Evolutionary conservation across 2,113 vertebrate genomes (phyloP), one percentile per base, ranked within the genome.

Genomic region (Mirounga angustirostris): DNA sequence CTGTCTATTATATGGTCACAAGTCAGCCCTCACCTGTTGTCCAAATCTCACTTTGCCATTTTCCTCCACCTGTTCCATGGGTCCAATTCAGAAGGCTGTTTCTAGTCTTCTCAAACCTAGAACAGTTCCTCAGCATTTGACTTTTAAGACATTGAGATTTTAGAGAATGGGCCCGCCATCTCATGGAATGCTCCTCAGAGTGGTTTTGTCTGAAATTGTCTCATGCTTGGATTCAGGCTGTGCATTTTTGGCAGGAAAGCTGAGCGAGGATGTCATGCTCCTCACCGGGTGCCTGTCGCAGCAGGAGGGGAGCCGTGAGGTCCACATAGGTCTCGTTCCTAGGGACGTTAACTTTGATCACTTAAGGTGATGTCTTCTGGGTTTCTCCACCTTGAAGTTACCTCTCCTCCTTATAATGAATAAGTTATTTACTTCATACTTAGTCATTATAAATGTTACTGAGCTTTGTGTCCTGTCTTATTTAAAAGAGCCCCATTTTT

Each of bases 1-100:
- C 91, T 76, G 52, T 65, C 86, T 95, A 69, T 63, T 81, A 28
- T n/a, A 58, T 36, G 73, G 18, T 76, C 94, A 73, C 78, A 63
- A 7, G 74, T 94, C 74, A 58, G 65, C 65, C 16, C 40, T 89
- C 33, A 59, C 46, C 46, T 83, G 18, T 61, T 88, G 69, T 91
- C 85, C 63, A 81, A 63, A 33, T 69, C 40, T 96, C 22, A n/a
- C 59, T 83, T 30, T 71, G 73, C 28, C 61, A n/a, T 65, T 88
- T 76, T 78, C 59, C 26, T 26, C 52, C 1, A 21, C 28, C 50
- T 28, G 43, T 93, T 50, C 52, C 71, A 90, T 8, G 46, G 79
- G 50, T 96, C 80, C 30, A 81, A n/a, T 89, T 71, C 67, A 78
- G 79, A 40, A 81, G 56, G 4, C 22, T 36, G 50, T 73, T 56